These are phyloP conservation scores for Nixonia krombeini DNA, from an alignment of 1,140 invertebrate genomes.

Conservation along the genomic window DNA sequence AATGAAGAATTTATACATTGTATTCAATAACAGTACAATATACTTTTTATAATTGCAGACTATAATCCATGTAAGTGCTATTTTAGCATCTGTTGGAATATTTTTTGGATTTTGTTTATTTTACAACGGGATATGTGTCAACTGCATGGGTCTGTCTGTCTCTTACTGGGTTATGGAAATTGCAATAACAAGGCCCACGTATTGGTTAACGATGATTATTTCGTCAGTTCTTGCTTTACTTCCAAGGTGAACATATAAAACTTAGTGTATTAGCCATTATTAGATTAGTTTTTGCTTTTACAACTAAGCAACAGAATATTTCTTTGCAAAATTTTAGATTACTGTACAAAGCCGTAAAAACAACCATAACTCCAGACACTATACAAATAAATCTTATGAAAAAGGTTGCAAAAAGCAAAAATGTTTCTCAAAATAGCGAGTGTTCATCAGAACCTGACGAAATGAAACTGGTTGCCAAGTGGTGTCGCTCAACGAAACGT, in stretches of 20 bases:
- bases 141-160: constrained; percentile 84
- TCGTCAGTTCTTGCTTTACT: constrained; percentile 84
- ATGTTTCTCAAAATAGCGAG: constrained; percentile 54
- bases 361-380: constrained; percentile 62
- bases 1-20: constrained; percentile 8
- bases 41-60: constrained; percentile 77
- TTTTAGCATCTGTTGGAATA: constrained; percentile 82
- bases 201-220: constrained; percentile 86
- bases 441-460: too few species aligned
- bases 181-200: constrained; percentile 80
- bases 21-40: neutral
- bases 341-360: constrained; percentile 57
- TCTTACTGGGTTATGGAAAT: constrained; percentile 90
- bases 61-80: constrained; percentile 84
- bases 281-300: constrained; percentile 3
- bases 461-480: constrained; percentile 62
- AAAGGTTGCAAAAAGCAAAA: constrained; percentile 45
- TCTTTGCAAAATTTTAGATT: constrained; percentile 47
- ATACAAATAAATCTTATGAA: constrained; percentile 52
- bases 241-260: constrained; percentile 82
- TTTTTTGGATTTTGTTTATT: constrained; percentile 90
- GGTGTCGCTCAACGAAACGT: constrained; percentile 66
- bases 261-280: too few species aligned
- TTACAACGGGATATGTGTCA: constrained; percentile 85
- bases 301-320: neutral